These are phyloP conservation scores for Sebastiscus albofasciatus DNA, from an alignment of 2,797 vertebrate species.

Conservation along the genomic window DNA sequence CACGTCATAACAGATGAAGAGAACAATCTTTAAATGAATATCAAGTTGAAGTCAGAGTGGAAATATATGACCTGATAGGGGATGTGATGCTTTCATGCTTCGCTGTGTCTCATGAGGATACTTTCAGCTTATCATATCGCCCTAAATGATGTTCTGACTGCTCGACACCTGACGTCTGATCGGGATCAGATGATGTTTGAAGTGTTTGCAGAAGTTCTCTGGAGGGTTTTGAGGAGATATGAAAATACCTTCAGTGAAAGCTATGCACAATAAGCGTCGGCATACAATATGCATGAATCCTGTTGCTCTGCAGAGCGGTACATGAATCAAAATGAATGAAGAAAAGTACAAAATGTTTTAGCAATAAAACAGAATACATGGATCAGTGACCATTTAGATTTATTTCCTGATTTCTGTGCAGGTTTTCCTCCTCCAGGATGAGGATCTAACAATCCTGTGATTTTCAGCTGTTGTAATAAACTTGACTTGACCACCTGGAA, in stretches of 20 bases:
- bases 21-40: background rate
- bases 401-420: too few species aligned
- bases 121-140: background rate
- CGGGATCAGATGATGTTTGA: background rate
- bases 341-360: background rate
- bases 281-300: background rate
- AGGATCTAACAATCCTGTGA: too few species aligned
- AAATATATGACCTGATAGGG: background rate
- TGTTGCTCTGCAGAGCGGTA: background rate
- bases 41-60: background rate
- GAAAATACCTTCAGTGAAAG: background rate
- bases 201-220: constrained; percentile 6
- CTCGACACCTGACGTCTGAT: background rate
- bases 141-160: background rate
- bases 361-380: background rate
- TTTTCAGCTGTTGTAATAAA: too few species aligned
- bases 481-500: too few species aligned
- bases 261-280: background rate
- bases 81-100: background rate
- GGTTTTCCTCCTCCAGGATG: too few species aligned
- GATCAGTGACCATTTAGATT: background rate
- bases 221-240: background rate
- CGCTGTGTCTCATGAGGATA: background rate
- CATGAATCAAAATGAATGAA: background rate
- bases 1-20: constrained; percentile 6